Percentiles rank a stretch among this genome's conserved stretches.
phyloP scores from a whole-genome alignment of 2,797 vertebrate species.

The Heliangelus exortis region DNA sequence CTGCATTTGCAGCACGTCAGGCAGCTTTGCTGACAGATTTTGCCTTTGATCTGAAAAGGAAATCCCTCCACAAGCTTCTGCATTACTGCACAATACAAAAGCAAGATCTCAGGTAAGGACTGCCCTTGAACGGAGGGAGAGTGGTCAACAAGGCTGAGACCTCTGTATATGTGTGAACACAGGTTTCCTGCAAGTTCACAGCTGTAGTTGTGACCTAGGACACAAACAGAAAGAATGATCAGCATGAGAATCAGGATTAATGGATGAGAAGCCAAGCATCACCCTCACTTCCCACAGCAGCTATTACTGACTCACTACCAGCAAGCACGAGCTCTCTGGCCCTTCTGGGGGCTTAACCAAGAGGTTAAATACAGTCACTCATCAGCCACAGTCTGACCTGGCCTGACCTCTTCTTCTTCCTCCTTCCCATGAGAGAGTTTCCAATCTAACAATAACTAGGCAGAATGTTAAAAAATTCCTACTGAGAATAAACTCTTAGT shows the following conservation, averaged over 20 bases:
- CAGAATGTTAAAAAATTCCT: neutral
- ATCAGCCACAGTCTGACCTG: neutral
- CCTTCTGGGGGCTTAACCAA: neutral
- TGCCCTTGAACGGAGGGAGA: neutral
- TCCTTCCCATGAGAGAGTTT: neutral
- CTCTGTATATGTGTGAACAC: neutral
- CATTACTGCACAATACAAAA: neutral
- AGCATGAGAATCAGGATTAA: neutral
- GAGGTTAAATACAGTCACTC: neutral
- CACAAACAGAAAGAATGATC: neutral
- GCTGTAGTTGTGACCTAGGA: neutral
- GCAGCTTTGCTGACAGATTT: neutral
- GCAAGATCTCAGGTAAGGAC: neutral
- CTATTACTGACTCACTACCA: neutral
- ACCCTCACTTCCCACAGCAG: neutral
- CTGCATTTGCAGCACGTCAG: neutral
- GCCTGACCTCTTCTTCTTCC: neutral
- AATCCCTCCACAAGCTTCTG: neutral
- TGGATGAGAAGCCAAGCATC: neutral
- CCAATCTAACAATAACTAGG: neutral
- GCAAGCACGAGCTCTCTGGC: neutral
- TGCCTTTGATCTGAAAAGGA: neutral
- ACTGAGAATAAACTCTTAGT: neutral
- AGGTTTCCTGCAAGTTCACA: neutral
- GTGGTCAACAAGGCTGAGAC: neutral